A percentile compares a stretch with the other conserved stretches of the same genome.
phyloP scores from a whole-genome alignment of 2,113 vertebrate genomes.

The Archilochus colubris region DNA sequence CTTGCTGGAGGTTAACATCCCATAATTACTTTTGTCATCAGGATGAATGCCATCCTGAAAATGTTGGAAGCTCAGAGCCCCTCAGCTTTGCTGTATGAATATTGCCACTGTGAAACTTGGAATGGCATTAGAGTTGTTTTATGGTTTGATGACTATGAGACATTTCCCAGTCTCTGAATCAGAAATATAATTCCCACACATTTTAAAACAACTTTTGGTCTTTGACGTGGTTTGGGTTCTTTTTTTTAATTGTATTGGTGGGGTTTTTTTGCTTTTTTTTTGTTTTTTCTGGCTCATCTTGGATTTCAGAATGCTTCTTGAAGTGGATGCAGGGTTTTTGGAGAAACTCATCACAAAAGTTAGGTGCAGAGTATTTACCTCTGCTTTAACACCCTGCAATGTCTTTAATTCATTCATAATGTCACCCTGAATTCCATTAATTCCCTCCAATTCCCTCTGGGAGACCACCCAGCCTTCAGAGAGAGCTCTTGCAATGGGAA shows the following conservation, averaged over 20 bases:
- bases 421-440: neutral
- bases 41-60: constrained; percentile 62
- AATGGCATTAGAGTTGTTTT: constrained; percentile 47
- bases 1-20: constrained; percentile 33
- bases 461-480: neutral
- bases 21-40: constrained; percentile 58
- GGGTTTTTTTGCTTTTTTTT: neutral
- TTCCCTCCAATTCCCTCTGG: neutral
- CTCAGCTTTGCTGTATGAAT: constrained; percentile 44
- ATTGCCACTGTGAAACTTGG: constrained; percentile 33
- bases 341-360: neutral
- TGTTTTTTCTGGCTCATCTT: neutral
- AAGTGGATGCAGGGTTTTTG: neutral
- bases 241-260: neutral
- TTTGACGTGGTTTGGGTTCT: neutral
- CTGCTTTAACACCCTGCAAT: neutral
- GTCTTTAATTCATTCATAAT: neutral
- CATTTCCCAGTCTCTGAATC: constrained; percentile 32
- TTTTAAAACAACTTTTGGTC: constrained; percentile 28
- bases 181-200: constrained; percentile 31
- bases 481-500: neutral
- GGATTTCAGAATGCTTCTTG: neutral
- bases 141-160: constrained; percentile 56
- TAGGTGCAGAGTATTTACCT: neutral
- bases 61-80: constrained; percentile 31